Conservation (phyloP, 1,140 invertebrate species). For the Hypsibius dujardini region DNA sequence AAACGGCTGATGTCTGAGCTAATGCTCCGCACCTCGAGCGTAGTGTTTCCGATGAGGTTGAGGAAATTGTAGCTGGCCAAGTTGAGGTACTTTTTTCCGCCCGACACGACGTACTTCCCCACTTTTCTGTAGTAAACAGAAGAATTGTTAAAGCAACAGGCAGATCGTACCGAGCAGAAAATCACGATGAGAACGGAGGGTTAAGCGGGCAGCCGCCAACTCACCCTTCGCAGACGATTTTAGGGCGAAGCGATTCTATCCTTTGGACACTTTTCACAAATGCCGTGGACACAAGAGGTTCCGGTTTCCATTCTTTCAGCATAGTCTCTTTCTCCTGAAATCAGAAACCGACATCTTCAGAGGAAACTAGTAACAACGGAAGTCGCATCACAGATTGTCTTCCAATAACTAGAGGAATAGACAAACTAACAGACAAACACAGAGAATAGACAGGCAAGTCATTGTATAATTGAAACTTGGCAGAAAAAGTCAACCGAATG, state of each 20-base stretch:
- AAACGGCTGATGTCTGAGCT: no score
- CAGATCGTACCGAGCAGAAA: slow-evolving; percentile 12
- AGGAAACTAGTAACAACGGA: not conserved
- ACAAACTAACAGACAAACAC: no score
- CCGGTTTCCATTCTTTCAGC: slow-evolving; percentile 52
- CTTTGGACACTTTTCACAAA: slow-evolving; percentile 8
- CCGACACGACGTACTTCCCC: slow-evolving; percentile 49
- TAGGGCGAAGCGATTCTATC: slow-evolving; percentile 17
- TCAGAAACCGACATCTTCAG: slow-evolving; percentile 16
- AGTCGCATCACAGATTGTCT: not conserved
- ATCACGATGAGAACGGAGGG: not conserved
- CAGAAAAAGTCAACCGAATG: not conserved
- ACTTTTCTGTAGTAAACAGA: slow-evolving; percentile 34
- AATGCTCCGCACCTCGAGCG: slow-evolving; percentile 34
- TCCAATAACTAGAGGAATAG: not conserved
- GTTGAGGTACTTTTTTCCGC: slow-evolving; percentile 55
- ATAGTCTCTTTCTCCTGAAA: slow-evolving; percentile 49
- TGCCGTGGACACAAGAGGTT: slow-evolving; percentile 47
- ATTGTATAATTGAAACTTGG: not conserved
- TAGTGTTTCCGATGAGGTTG: slow-evolving; percentile 47
- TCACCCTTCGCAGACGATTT: slow-evolving; percentile 20
- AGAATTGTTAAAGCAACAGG: slow-evolving; percentile 21
- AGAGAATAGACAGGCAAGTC: not conserved
- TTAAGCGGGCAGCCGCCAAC: no score
- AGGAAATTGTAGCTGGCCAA: slow-evolving; percentile 70